Base-by-base conservation (phyloP, 1,140 invertebrate genomes). In the Caligus rogercresseyi region DNA sequence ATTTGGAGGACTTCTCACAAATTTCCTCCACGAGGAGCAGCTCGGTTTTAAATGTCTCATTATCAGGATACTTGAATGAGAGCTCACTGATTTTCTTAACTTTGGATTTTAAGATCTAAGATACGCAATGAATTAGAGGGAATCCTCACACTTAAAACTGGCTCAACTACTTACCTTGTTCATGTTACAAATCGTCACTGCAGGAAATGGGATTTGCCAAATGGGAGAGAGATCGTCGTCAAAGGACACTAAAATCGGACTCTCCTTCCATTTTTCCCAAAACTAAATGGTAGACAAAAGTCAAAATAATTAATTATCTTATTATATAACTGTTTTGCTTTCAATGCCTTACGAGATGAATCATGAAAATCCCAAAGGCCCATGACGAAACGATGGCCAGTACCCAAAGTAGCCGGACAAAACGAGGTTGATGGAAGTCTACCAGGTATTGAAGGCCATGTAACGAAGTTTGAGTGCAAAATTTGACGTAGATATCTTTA, bases 161-260 rank as follows among this genome's bases (percentile, higher is more conserved):
- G n/a, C n/a, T n/a, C n/a, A n/a, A n/a, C n/a, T 43, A 43, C 31
- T 43, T n/a, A 60, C 57, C 57, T 60, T 60, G 25, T 60, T 60
- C 57, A 60, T 60, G 26, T 60, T 60, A 31, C 57, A 60, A 43
- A 60, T 43, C n/a, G 57, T 60, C 24, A 60, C 24, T 60, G 57
- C 24, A n/a, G 57, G 57, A 60, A 60, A 60, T 60, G 57, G 57
- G 16, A 60, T 31, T 19, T 60, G 2, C 57, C 57, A 60, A 60
- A 60, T 60, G 13, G 57, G 57, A 3, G 26, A 18, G 1, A 31
- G 24, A 20, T 25, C 25, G 24, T 21, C 21, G 21, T 60, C 57
- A 25, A 60, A 60, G 1, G 57, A 60, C 13, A 60, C 57, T 43
- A 60, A 43, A n/a, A 60, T 25, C 2, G 57, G 57, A 60, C 57